phyloP scores from a whole-genome alignment of 2,888 invertebrate genomes.

The Molanna angustata region DNA sequence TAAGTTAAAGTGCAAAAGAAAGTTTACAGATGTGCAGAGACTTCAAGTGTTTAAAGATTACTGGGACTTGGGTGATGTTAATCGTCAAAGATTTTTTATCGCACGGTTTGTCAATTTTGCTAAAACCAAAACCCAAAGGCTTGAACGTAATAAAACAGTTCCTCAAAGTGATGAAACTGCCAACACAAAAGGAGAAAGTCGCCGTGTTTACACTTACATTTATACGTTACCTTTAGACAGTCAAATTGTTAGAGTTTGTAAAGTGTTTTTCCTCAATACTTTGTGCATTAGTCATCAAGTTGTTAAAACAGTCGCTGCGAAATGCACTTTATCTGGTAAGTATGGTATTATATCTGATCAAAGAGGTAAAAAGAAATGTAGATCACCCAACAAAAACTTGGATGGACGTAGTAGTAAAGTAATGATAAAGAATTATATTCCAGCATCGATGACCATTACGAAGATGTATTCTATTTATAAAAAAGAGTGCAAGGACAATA shows the following conservation, averaged over 20 bases:
- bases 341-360: not conserved
- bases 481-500: not conserved
- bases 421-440: not conserved
- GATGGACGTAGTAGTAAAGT: not conserved
- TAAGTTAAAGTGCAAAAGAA: not conserved
- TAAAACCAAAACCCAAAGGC: not conserved
- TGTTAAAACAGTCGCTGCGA: slow-evolving; percentile 2
- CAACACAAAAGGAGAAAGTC: not conserved
- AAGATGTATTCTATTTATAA: slow-evolving; percentile 5
- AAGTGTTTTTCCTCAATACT: slow-evolving; percentile 3
- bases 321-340: not conserved
- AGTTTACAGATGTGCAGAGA: slow-evolving; percentile 1
- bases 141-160: not conserved
- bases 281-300: slow-evolving; percentile 6
- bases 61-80: slow-evolving; percentile 5
- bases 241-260: slow-evolving; percentile 1
- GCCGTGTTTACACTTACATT: not conserved
- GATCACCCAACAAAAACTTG: not conserved
- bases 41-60: not conserved
- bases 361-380: not conserved
- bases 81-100: slow-evolving; percentile 5
- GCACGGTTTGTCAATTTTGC: slow-evolving; percentile 2
- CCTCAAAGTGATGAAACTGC: not conserved
- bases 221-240: not conserved
- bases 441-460: not conserved